Evolutionary conservation across 2,113 vertebrate genomes (phyloP).

Genomic region (Chionodraco myersi): DNA sequence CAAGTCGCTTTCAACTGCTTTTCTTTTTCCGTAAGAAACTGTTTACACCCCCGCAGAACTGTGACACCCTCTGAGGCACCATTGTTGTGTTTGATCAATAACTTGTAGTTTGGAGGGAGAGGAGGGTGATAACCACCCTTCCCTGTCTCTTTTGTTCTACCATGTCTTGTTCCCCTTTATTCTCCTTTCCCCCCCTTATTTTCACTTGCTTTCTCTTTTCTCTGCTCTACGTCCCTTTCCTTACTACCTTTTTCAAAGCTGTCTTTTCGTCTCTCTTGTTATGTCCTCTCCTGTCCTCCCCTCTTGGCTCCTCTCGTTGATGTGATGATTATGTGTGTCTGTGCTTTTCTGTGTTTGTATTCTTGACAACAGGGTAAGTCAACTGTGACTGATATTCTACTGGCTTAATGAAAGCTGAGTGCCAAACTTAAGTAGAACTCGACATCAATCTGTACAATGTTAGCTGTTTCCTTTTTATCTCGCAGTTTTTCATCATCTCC

Average conservation of each 20-base stretch:
- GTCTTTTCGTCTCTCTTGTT: constrained; percentile 16
- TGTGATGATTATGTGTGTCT: constrained; percentile 75
- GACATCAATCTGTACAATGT: constrained; percentile 65
- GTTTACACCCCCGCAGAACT: constrained; percentile 82
- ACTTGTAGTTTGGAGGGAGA: constrained; percentile 52
- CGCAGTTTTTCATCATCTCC: constrained; percentile 42
- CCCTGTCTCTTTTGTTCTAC: background rate
- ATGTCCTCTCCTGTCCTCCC: constrained; percentile 13
- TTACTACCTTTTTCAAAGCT: background rate
- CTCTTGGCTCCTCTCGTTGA: constrained; percentile 67
- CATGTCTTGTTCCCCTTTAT: background rate
- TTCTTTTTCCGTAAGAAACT: constrained; percentile 71
- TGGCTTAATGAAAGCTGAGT: constrained; percentile 79
- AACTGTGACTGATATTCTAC: constrained; percentile 77
- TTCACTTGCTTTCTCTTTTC: background rate
- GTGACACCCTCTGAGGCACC: constrained; percentile 69
- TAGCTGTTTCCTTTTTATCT: constrained; percentile 64
- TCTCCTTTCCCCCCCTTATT: background rate
- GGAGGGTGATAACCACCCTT: constrained; percentile 39
- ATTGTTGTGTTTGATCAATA: constrained; percentile 64
- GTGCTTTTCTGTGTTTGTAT: constrained; percentile 80
- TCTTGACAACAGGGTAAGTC: constrained; percentile 83
- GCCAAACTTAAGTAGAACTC: constrained; percentile 76
- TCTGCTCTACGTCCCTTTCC: constrained; percentile 5
- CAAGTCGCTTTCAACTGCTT: constrained; percentile 53